Percentiles rank a stretch among this genome's conserved stretches.
Evolutionary conservation across 2,888 invertebrate species (phyloP).

Genomic region (Lasioglossum figueresi): DNA sequence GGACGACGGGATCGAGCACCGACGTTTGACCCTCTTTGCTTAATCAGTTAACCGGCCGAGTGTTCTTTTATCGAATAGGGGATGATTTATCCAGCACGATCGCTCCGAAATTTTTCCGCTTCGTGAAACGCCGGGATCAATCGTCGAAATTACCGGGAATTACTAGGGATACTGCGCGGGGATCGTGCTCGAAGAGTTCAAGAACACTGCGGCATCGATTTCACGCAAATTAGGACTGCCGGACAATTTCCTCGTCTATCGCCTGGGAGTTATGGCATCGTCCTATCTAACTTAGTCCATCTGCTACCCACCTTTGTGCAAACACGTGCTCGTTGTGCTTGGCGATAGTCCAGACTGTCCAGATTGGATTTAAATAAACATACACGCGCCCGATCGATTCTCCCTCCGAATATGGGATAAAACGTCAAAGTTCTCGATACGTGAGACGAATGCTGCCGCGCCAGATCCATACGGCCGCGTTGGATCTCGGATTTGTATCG

Average conservation of each 20-base stretch:
- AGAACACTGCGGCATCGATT: conserved; percentile 3
- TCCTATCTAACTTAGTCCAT: conserved; percentile 17
- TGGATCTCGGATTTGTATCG: background rate
- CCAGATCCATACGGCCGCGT: background rate
- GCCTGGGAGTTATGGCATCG: conserved; percentile 1
- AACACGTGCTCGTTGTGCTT: conserved; percentile 18
- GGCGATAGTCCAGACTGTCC: conserved; percentile 12
- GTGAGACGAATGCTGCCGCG: background rate
- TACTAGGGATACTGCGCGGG: background rate
- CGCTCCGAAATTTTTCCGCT: background rate
- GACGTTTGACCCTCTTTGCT: conserved; percentile 21
- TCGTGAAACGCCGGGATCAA: background rate
- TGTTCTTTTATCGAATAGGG: background rate
- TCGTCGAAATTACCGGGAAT: background rate
- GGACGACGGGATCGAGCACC: conserved; percentile 5
- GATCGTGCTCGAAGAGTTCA: background rate
- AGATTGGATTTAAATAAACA: conserved; percentile 13
- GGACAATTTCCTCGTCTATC: conserved; percentile 10
- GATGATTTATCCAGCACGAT: background rate
- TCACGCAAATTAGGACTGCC: background rate
- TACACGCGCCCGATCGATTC: background rate
- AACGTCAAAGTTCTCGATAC: background rate
- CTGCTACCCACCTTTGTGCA: conserved; percentile 8
- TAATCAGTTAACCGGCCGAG: conserved; percentile 4
- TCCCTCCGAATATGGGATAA: background rate